These are phyloP conservation scores for Carcinoscorpius rotundicauda DNA, from an alignment of 1,140 invertebrate species.

Conservation along the genomic window DNA sequence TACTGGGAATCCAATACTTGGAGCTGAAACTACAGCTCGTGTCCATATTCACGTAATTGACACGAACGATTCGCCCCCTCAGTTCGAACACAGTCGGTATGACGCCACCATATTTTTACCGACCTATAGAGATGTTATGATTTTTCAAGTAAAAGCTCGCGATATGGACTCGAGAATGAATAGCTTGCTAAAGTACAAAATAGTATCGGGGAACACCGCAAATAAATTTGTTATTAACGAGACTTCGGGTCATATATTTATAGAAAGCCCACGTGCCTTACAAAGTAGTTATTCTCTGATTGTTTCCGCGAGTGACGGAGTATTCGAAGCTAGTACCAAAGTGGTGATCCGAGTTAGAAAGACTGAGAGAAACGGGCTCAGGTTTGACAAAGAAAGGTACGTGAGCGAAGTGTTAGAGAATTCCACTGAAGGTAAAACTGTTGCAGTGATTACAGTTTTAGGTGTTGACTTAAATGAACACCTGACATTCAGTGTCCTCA, in stretches of 20 bases:
- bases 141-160: constrained; percentile 48
- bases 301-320: constrained; percentile 42
- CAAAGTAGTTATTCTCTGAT: constrained; percentile 32
- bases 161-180: constrained; percentile 52
- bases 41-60: constrained; percentile 58
- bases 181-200: constrained; percentile 54
- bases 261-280: constrained; percentile 42
- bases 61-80: constrained; percentile 75
- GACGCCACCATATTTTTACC: constrained; percentile 66
- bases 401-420: constrained; percentile 71
- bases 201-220: constrained; percentile 65
- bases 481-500: constrained; percentile 71
- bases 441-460: constrained; percentile 72
- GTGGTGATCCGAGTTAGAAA: constrained; percentile 47
- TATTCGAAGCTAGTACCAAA: constrained; percentile 36
- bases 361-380: constrained; percentile 58
- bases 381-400: constrained; percentile 69
- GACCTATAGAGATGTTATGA: constrained; percentile 29
- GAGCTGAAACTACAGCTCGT: constrained; percentile 39
- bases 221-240: constrained; percentile 65
- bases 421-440: constrained; percentile 58
- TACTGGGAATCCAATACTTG: constrained; percentile 59
- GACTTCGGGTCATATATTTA: constrained; percentile 55
- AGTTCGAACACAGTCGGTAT: constrained; percentile 54
- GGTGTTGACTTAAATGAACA: constrained; percentile 78